These are phyloP conservation scores for Bufo gargarizans DNA, from an alignment of 2,113 vertebrate species.

Conservation along the genomic window DNA sequence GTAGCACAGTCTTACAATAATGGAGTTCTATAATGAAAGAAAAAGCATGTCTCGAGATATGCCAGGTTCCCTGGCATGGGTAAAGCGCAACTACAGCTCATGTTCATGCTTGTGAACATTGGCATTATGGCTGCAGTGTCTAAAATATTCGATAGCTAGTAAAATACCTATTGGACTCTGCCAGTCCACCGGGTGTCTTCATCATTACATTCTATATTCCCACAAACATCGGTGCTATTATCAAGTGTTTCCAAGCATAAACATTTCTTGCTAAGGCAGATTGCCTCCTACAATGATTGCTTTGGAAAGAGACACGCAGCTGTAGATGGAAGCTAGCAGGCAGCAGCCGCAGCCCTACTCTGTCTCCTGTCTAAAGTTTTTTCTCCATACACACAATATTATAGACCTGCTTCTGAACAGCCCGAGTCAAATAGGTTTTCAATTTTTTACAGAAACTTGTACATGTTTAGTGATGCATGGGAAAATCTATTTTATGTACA, in stretches of 20 bases:
- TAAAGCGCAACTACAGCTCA: not conserved
- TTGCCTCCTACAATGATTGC: constrained; percentile 56
- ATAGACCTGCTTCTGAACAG: not conserved
- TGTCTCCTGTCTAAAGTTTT: not conserved
- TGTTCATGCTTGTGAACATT: not conserved
- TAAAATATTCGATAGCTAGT: not conserved
- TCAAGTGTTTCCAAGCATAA: constrained; percentile 56
- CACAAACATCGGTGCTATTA: constrained; percentile 55
- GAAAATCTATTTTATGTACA: constrained; percentile 6
- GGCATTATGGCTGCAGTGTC: not conserved
- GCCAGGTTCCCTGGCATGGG: not conserved
- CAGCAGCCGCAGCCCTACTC: not conserved
- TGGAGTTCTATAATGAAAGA: not conserved
- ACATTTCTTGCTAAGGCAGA: constrained; percentile 49
- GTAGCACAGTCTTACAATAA: not conserved
- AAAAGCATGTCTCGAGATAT: not conserved
- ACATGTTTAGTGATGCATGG: constrained; percentile 3
- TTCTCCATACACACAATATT: constrained; percentile 13
- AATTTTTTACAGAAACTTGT: constrained; percentile 11
- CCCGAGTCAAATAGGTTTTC: constrained; percentile 11
- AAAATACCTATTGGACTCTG: constrained; percentile 36
- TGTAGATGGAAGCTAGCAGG: constrained; percentile 35
- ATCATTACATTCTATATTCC: constrained; percentile 53
- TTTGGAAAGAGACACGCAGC: constrained; percentile 50
- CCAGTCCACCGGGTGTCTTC: constrained; percentile 48